A percentile compares a stretch with the other conserved stretches of the same genome.
phyloP scores from a whole-genome alignment of 2,113 vertebrate species.

The Perca flavescens region DNA sequence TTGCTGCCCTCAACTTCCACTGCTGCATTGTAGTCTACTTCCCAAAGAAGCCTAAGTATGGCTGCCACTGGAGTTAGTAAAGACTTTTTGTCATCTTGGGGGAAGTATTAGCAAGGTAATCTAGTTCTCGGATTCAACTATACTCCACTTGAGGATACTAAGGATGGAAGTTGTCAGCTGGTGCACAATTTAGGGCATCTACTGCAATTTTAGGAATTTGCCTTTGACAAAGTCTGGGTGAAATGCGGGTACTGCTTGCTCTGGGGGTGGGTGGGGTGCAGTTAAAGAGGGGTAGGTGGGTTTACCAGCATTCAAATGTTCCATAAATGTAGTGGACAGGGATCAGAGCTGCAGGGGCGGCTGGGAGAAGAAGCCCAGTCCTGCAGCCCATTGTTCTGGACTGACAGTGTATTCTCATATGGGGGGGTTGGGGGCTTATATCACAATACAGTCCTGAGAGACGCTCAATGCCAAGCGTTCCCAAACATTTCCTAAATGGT shows the following conservation, averaged over 20 bases:
- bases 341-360: constrained; percentile 50
- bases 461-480: constrained; percentile 33
- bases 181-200: constrained; percentile 6
- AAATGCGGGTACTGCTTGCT: constrained; percentile 16
- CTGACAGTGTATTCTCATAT: constrained; percentile 61
- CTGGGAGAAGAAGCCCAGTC: constrained; percentile 39
- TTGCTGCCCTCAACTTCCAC: constrained; percentile 57
- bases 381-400: constrained; percentile 67
- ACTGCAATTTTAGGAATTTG: constrained; percentile 30
- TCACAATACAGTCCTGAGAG: constrained; percentile 59
- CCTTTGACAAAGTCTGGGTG: constrained; percentile 24
- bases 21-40: constrained; percentile 50
- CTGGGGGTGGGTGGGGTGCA: background rate
- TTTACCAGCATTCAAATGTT: constrained; percentile 35
- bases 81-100: constrained; percentile 51
- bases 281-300: constrained; percentile 1
- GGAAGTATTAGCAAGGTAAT: constrained; percentile 54
- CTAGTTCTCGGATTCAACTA: constrained; percentile 34
- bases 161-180: constrained; percentile 20
- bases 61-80: constrained; percentile 21
- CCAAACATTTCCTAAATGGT: constrained; percentile 30
- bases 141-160: constrained; percentile 21
- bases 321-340: constrained; percentile 70
- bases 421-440: background rate
- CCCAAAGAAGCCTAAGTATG: constrained; percentile 46